phyloP scores from a whole-genome alignment of 2,797 vertebrate genomes.

The Darevskia mixta region DNA sequence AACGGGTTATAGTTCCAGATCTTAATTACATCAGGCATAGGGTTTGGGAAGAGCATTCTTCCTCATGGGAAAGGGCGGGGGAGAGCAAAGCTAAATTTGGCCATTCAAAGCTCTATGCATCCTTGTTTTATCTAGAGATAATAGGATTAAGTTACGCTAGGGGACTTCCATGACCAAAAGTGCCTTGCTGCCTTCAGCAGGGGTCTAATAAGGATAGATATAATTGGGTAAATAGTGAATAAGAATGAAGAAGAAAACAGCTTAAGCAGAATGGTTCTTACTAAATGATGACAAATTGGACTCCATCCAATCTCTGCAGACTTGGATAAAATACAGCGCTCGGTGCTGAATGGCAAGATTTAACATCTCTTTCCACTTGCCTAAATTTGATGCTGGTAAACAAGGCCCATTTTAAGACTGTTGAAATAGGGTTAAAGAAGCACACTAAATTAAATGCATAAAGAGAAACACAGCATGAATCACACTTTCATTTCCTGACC shows the following conservation, averaged over 20 bases:
- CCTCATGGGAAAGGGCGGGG: conserved; percentile 52
- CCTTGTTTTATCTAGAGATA: conserved; percentile 81
- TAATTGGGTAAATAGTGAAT: conserved; percentile 83
- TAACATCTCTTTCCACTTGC: conserved; percentile 50
- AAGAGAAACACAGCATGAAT: conserved; percentile 66
- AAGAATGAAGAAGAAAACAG: conserved; percentile 74
- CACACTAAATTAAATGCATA: conserved; percentile 69
- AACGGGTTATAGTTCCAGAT: conserved; percentile 82
- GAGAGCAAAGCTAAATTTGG: conserved; percentile 75
- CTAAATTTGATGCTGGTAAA: conserved; percentile 46
- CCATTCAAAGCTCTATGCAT: conserved; percentile 76
- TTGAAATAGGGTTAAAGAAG: conserved; percentile 64
- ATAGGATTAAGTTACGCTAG: conserved; percentile 84
- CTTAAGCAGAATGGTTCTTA: conserved; percentile 75
- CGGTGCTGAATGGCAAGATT: conserved; percentile 63
- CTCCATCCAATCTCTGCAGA: conserved; percentile 75
- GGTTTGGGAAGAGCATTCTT: conserved; percentile 74
- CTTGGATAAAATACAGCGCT: conserved; percentile 66
- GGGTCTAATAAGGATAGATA: conserved; percentile 85
- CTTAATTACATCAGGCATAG: conserved; percentile 84
- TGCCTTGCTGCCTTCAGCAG: conserved; percentile 81
- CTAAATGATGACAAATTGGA: conserved; percentile 81
- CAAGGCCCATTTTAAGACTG: conserved; percentile 52
- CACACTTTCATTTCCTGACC: conserved; percentile 70
- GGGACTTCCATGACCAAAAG: conserved; percentile 80